Evolutionary conservation across 2,888 invertebrate genomes (phyloP).

Genomic region (Rotaria sp.): DNA sequence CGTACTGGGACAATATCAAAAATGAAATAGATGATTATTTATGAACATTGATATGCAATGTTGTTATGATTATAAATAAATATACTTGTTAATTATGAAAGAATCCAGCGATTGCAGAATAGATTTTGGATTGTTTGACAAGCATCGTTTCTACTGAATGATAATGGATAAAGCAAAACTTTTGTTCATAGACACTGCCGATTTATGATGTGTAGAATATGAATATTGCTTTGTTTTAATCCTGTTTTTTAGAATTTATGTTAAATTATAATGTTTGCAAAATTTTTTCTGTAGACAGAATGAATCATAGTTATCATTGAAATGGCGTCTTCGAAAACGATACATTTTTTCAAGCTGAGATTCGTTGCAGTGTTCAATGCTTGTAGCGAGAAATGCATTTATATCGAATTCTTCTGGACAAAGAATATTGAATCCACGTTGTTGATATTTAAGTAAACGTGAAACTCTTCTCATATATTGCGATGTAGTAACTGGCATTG

Average conservation of each 20-base stretch:
- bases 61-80: too few species aligned
- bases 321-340: not conserved
- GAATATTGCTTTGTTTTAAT: too few species aligned
- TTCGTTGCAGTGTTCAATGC: not conserved
- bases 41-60: too few species aligned
- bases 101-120: too few species aligned
- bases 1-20: too few species aligned
- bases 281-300: not conserved
- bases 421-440: not conserved
- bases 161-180: too few species aligned
- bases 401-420: not conserved
- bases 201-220: too few species aligned
- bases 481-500: not conserved
- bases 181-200: too few species aligned
- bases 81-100: too few species aligned
- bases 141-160: too few species aligned
- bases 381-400: not conserved
- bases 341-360: not conserved
- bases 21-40: too few species aligned
- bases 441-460: not conserved
- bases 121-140: too few species aligned
- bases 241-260: not conserved
- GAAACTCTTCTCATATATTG: not conserved
- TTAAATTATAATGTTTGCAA: not conserved
- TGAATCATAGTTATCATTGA: not conserved